phyloP scores from a whole-genome alignment of 2,888 invertebrate species.

The Resseliella maxima region DNA sequence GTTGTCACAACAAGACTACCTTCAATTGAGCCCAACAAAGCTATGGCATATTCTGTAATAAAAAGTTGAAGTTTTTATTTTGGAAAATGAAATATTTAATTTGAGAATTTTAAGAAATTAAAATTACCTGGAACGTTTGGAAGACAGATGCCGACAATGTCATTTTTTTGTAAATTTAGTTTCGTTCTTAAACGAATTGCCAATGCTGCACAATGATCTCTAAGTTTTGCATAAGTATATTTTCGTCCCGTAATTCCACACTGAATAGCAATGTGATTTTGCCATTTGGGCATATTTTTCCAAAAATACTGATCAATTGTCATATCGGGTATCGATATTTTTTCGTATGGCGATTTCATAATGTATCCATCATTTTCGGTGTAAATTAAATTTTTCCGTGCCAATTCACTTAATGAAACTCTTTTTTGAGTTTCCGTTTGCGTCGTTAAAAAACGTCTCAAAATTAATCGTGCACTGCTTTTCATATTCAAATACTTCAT shows the following conservation, averaged over 20 bases:
- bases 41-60: conserved; percentile 73
- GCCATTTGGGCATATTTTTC: conserved; percentile 74
- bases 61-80: neutral
- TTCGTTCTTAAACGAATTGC: conserved; percentile 75
- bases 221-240: conserved; percentile 77
- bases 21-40: conserved; percentile 74
- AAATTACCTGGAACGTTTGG: conserved; percentile 75
- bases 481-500: neutral
- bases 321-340: conserved; percentile 69
- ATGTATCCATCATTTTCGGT: conserved; percentile 63
- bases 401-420: conserved; percentile 17
- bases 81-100: neutral
- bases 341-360: conserved; percentile 69
- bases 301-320: conserved; percentile 74
- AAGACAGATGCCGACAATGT: conserved; percentile 77
- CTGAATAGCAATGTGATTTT: conserved; percentile 73
- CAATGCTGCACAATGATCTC: conserved; percentile 74
- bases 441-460: neutral
- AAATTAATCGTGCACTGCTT: neutral
- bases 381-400: neutral
- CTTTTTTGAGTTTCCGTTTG: neutral
- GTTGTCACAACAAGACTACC: conserved; percentile 79
- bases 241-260: conserved; percentile 78
- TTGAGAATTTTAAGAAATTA: neutral
- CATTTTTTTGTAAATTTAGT: conserved; percentile 74